Conservation (phyloP, 2,113 vertebrate species). For the Pomatostomus ruficeps region DNA sequence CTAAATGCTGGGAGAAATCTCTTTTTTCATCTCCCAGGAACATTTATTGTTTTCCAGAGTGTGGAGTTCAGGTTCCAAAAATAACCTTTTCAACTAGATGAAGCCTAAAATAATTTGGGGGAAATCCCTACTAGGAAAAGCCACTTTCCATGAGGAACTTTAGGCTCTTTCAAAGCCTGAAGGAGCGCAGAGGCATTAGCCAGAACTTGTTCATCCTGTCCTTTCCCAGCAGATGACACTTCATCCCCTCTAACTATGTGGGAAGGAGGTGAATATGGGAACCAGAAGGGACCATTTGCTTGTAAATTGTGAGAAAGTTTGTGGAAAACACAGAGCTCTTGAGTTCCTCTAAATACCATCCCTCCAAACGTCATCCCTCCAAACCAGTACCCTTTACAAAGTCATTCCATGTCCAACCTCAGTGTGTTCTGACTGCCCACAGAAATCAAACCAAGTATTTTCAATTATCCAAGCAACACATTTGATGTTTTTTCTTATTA, state of each 20-base stretch:
- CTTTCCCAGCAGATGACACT: not conserved
- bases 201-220: slow-evolving; percentile 19
- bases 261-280: not conserved
- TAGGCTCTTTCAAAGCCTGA: not conserved
- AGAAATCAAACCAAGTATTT: not conserved
- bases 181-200: not conserved
- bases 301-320: slow-evolving; percentile 4
- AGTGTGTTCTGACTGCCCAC: not conserved
- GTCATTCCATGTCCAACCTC: not conserved
- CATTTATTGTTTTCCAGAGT: not conserved
- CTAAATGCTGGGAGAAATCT: not conserved
- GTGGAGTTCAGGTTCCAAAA: not conserved
- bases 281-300: not conserved
- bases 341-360: not conserved
- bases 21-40: not conserved
- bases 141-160: not conserved
- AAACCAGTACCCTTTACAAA: not conserved
- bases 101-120: not conserved
- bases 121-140: not conserved
- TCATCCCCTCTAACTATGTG: not conserved
- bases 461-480: not conserved
- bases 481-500: not conserved
- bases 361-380: not conserved
- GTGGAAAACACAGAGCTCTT: not conserved
- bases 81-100: not conserved